Base-by-base conservation (phyloP, 2,888 invertebrate species). In the Itoplectis maculator region DNA sequence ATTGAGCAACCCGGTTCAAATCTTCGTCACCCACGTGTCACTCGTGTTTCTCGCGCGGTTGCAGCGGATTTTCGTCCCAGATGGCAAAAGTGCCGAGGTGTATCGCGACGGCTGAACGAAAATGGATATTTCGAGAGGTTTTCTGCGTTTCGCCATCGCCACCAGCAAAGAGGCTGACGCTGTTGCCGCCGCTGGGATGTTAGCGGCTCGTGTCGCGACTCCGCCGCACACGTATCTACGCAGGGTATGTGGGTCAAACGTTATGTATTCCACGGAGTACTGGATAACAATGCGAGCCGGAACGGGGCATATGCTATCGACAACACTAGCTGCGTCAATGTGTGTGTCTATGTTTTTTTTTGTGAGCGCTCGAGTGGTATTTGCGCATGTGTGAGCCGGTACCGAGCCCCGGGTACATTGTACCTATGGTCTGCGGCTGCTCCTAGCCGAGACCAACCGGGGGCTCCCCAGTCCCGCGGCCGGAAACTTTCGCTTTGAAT, bases 401-500 rank as follows among this genome's bases (percentile, higher is more conserved):
- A 18, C 13, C 54, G 23, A 18, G 9, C 15, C n/a, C n/a, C 61
- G 9, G 15, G 37, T 61, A 37, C 18, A 40, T 61, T 37, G 40
- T 69, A 47, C 70, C 59, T n/a, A n/a, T 40, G 49, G 18, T 37
- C 29, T 18, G 70, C 35, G 7, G 56, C 29, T 40, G 35, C 35
- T 65, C 40, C 45, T 59, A 45, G 59, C 45, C 42, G 54, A 72
- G 65, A 56, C 61, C 51, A 37, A 37, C 37, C 61, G 51, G 77
- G n/a, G 47, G 61, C 78, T 74, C 68, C 73, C 42, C 29, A 61
- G 40, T 59, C 65, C 18, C 65, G 35, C 35, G 61, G 73, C 75
- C 79, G 75, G 72, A 79, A 82, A 82, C 82, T 82, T 82, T 82
- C 82, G 82, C 82, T 82, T 82, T 61, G 75, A 75, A 82, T 82